These are phyloP conservation scores for Caenorhabditis zanzibari DNA, from an alignment of 2,888 invertebrate species.

Conservation along the genomic window DNA sequence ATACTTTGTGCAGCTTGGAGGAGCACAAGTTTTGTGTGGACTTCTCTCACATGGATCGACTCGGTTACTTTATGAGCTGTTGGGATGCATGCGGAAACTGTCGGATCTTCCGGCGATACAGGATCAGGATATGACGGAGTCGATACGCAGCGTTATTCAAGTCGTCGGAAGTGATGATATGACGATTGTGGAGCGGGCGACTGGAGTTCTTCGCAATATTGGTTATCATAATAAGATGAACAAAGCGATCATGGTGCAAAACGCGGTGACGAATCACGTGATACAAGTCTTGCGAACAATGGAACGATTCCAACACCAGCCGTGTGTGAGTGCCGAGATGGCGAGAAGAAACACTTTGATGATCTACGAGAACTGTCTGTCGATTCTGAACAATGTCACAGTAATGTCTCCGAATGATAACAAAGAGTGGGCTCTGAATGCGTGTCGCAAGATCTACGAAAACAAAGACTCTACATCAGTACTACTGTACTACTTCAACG, in stretches of 20 bases:
- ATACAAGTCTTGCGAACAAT: constrained; percentile 45
- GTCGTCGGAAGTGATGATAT: constrained; percentile 51
- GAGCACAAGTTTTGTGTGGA: constrained; percentile 55
- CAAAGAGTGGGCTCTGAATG: constrained; percentile 42
- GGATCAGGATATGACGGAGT: constrained; percentile 53
- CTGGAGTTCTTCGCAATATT: constrained; percentile 56
- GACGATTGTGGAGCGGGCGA: constrained; percentile 51
- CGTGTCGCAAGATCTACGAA: constrained; percentile 49
- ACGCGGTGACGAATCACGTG: constrained; percentile 49
- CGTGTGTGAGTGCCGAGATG: constrained; percentile 10
- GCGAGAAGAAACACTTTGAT: neutral
- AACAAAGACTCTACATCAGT: constrained; percentile 36
- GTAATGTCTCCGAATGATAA: constrained; percentile 46
- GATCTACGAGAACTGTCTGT: constrained; percentile 56
- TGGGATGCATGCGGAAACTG: constrained; percentile 44
- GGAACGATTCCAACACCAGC: constrained; percentile 24
- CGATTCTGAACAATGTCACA: constrained; percentile 56
- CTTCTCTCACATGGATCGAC: constrained; percentile 55
- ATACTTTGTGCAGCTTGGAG: constrained; percentile 42
- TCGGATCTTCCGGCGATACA: constrained; percentile 49
- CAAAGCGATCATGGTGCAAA: constrained; percentile 51
- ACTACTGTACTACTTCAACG: constrained; percentile 34
- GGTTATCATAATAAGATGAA: constrained; percentile 54
- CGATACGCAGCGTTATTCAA: constrained; percentile 48
- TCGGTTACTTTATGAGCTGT: constrained; percentile 51